These are phyloP conservation scores for Psettodes erumei DNA, from an alignment of 2,113 vertebrate species.

Conservation along the genomic window DNA sequence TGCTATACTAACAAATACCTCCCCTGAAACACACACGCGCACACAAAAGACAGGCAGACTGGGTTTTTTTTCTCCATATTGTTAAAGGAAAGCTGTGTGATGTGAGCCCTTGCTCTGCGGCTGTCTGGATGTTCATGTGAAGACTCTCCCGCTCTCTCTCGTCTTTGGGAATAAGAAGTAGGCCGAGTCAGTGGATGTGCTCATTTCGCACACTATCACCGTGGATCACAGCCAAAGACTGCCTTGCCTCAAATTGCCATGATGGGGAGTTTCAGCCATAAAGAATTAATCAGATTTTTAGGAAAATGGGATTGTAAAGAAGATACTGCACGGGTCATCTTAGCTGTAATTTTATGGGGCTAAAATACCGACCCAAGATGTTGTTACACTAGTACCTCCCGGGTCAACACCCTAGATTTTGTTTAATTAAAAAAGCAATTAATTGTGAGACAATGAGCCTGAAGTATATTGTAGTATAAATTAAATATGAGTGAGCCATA, in stretches of 20 bases:
- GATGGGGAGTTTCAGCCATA: slow-evolving; percentile 61
- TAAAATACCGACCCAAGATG: slow-evolving; percentile 47
- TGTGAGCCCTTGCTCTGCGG: slow-evolving; percentile 37
- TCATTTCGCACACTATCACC: slow-evolving; percentile 68
- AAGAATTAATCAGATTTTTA: slow-evolving; percentile 70
- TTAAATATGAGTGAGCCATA: slow-evolving; percentile 56
- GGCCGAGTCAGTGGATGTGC: slow-evolving; percentile 68
- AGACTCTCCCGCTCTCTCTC: slow-evolving; percentile 43
- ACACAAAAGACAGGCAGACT: slow-evolving; percentile 29
- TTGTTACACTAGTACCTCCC: not conserved
- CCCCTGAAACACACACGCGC: slow-evolving; percentile 15
- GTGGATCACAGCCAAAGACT: slow-evolving; percentile 74
- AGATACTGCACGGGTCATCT: slow-evolving; percentile 48
- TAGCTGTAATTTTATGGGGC: slow-evolving; percentile 39
- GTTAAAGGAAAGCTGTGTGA: slow-evolving; percentile 25
- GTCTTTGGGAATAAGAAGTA: slow-evolving; percentile 76
- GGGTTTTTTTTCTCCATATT: slow-evolving; percentile 12
- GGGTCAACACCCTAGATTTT: slow-evolving; percentile 40
- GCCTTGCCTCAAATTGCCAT: slow-evolving; percentile 65
- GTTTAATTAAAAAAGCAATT: slow-evolving; percentile 50
- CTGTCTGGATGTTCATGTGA: slow-evolving; percentile 46
- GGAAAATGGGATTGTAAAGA: slow-evolving; percentile 62
- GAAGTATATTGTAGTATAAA: slow-evolving; percentile 50
- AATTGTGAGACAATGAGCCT: slow-evolving; percentile 38
- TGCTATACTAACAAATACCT: slow-evolving; percentile 42